A percentile compares a stretch with the other conserved stretches of the same genome.
Conservation (phyloP, 1,140 invertebrate genomes). For the Zeugodacus cucurbitae region DNA sequence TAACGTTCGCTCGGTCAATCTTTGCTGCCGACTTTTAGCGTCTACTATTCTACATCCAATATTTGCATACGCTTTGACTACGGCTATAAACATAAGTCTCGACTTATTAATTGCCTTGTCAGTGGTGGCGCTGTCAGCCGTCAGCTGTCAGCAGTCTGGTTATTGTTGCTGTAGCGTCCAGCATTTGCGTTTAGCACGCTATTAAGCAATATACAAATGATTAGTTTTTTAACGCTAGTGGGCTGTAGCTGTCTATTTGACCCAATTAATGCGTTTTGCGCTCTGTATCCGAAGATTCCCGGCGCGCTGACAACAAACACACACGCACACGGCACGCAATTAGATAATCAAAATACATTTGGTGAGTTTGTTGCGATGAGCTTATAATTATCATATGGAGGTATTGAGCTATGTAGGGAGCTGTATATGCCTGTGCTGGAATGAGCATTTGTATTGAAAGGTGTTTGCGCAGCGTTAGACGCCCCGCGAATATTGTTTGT, state of each 20-base stretch:
- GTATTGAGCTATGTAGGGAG: no score
- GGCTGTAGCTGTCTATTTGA: neutral
- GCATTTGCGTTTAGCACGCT: neutral
- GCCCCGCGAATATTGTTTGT: neutral
- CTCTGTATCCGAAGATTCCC: neutral
- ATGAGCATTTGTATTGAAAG: neutral
- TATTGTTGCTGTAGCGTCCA: neutral
- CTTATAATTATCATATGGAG: neutral
- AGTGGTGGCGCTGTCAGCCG: neutral
- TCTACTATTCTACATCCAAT: neutral
- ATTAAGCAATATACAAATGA: neutral
- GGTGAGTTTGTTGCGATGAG: neutral
- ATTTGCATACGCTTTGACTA: neutral
- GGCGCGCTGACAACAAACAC: neutral
- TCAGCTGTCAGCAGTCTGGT: neutral
- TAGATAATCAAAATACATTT: neutral
- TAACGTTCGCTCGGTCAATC: neutral
- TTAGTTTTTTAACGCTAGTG: neutral
- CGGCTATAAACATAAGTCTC: neutral
- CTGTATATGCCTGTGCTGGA: no score
- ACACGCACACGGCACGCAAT: no score
- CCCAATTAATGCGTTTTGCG: neutral
- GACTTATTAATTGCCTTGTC: conserved; percentile 17
- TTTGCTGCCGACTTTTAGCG: neutral
- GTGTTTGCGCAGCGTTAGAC: neutral